A percentile compares a stretch with the other conserved stretches of the same genome.
These are phyloP conservation scores for Struthio camelus DNA, from an alignment of 2,113 vertebrate species.

Conservation along the genomic window DNA sequence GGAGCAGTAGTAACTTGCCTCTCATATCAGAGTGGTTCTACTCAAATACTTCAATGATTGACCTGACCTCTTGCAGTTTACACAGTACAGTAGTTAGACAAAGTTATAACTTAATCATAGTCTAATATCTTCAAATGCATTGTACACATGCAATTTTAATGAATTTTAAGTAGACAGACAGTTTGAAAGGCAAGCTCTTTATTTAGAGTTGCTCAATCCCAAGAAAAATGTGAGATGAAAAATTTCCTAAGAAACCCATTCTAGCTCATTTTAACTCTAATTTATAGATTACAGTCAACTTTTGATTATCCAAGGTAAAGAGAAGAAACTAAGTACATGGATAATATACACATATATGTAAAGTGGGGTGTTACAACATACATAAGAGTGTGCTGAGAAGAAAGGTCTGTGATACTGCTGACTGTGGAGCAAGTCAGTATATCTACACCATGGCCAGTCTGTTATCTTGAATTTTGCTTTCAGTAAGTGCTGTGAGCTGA, in stretches of 20 bases:
- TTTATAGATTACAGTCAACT: neutral
- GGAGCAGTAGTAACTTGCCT: neutral
- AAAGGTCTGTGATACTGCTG: neutral
- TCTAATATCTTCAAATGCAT: neutral
- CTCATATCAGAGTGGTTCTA: neutral
- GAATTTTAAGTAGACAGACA: neutral
- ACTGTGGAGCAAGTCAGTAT: neutral
- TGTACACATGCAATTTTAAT: neutral
- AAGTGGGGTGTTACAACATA: neutral
- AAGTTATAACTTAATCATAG: neutral
- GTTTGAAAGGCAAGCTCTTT: neutral
- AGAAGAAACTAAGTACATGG: neutral
- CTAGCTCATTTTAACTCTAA: neutral
- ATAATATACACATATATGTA: neutral
- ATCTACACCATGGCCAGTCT: too few species aligned
- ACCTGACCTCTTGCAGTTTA: neutral
- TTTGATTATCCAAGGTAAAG: neutral
- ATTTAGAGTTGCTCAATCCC: neutral
- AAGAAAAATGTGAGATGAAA: neutral
- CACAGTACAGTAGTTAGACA: neutral
- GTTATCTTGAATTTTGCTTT: neutral
- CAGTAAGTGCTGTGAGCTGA: neutral
- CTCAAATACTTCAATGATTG: neutral
- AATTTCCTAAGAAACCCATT: neutral
- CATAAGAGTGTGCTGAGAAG: neutral